phyloP scores from a whole-genome alignment of 2,113 vertebrate genomes.

The Galemys pyrenaicus region DNA sequence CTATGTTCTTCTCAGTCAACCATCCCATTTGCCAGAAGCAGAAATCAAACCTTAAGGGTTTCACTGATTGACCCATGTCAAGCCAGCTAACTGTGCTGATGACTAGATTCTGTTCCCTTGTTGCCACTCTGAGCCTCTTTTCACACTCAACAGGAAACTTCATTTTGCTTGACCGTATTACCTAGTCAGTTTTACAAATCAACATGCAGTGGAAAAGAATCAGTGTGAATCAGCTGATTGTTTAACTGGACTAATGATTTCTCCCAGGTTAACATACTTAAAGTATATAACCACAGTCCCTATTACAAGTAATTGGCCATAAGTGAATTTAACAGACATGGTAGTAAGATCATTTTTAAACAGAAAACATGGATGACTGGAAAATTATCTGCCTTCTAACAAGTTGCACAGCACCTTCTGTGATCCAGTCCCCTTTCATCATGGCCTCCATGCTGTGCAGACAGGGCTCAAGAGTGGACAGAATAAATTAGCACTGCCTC shows the following conservation, averaged over 20 bases:
- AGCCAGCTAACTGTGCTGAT: not conserved
- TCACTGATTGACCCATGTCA: not conserved
- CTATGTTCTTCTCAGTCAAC: not conserved
- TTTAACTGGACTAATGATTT: not conserved
- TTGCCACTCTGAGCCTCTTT: not conserved
- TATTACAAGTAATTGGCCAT: not conserved
- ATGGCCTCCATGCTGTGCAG: conserved; percentile 58
- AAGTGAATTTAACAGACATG: not conserved
- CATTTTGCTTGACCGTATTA: not conserved
- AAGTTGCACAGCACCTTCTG: not conserved
- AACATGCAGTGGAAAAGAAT: not conserved
- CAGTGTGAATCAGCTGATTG: not conserved
- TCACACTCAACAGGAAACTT: not conserved
- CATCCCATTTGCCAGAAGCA: not conserved
- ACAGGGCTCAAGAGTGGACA: conserved; percentile 64
- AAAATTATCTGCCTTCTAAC: not conserved
- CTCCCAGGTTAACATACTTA: not conserved
- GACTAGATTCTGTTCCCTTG: not conserved
- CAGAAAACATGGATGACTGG: not conserved
- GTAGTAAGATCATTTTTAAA: not conserved
- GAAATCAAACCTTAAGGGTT: not conserved
- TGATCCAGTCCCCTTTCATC: not conserved
- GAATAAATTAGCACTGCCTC: conserved; percentile 27
- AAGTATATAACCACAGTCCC: not conserved
- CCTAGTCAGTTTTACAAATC: not conserved